Conservation (phyloP, 2,113 vertebrate genomes). For the Cranoglanis bouderius region DNA sequence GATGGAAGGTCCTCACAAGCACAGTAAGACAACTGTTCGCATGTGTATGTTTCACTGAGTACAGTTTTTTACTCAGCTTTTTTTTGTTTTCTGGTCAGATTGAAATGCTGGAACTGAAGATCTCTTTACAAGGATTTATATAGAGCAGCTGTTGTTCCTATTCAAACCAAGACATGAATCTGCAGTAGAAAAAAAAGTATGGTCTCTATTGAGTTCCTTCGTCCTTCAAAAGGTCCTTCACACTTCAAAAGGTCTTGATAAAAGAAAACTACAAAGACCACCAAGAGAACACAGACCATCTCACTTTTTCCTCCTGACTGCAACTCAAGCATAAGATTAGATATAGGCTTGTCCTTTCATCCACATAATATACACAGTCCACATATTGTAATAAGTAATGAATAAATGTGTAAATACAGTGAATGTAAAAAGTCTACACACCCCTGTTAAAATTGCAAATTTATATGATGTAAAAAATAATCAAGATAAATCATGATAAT, state of each 20-base stretch:
- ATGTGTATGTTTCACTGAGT: not conserved
- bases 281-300: not conserved
- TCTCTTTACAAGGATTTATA: not conserved
- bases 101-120: not conserved
- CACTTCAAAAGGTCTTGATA: constrained; percentile 15
- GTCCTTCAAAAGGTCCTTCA: not conserved
- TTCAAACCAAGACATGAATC: not conserved
- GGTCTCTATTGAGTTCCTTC: not conserved
- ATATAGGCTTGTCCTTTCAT: not conserved
- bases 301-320: not conserved
- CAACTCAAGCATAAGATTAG: not conserved
- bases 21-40: not conserved
- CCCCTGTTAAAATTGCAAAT: not conserved
- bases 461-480: not conserved
- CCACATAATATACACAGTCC: not conserved
- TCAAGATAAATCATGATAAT: not conserved
- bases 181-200: not conserved
- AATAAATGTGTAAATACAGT: not conserved
- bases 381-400: not conserved
- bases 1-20: not conserved
- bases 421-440: not conserved
- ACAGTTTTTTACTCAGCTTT: not conserved
- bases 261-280: not conserved
- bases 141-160: not conserved
- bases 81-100: not conserved